Evolutionary conservation across 1,140 invertebrate genomes (phyloP).

Genomic region (Dendroctonus ponderosae): DNA sequence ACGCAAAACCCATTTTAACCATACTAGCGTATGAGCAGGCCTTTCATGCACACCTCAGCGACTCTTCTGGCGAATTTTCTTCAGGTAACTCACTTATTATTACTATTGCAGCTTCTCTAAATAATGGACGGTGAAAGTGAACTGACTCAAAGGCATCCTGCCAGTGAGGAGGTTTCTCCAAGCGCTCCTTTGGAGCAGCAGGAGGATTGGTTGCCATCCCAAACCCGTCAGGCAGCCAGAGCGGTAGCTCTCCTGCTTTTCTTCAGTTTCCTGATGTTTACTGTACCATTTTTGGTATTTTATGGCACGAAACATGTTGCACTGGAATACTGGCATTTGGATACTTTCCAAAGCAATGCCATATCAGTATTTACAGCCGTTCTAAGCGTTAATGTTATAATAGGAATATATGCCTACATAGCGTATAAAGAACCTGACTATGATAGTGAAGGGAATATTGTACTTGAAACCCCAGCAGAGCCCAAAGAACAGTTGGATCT

Average conservation of each 20-base stretch:
- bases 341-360: constrained; percentile 63
- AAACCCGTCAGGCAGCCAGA: constrained; percentile 52
- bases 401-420: constrained; percentile 73
- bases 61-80: constrained; percentile 38
- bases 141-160: constrained; percentile 12
- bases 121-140: constrained; percentile 24
- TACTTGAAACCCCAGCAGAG: constrained; percentile 32
- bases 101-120: constrained; percentile 36
- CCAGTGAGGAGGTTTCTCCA: background rate
- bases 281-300: constrained; percentile 73
- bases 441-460: constrained; percentile 58
- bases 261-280: constrained; percentile 81
- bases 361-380: constrained; percentile 74
- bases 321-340: constrained; percentile 60
- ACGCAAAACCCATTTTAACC: constrained; percentile 68
- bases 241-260: constrained; percentile 68
- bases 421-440: constrained; percentile 70
- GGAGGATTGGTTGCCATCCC: constrained; percentile 48
- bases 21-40: constrained; percentile 64
- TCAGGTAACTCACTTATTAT: constrained; percentile 40
- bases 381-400: constrained; percentile 74
- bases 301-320: constrained; percentile 66
- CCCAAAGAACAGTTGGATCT: constrained; percentile 25
- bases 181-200: background rate
- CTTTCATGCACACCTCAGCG: constrained; percentile 51